phyloP scores from a whole-genome alignment of 2,888 invertebrate genomes.

The Galerucella calmariensis region DNA sequence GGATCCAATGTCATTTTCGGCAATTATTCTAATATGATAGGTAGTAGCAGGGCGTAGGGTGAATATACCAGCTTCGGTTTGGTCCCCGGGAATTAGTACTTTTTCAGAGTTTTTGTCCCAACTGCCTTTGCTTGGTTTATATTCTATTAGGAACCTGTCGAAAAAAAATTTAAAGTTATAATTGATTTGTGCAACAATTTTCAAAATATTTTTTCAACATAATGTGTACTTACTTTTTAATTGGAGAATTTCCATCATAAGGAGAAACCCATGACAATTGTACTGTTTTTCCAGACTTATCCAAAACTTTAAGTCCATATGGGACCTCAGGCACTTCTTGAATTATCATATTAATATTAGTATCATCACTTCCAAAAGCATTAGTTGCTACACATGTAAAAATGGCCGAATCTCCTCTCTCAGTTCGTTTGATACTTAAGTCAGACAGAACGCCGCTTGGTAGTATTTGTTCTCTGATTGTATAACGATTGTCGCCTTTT shows the following conservation, averaged over 20 bases:
- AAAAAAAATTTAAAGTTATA: neutral
- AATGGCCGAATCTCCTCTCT: constrained; percentile 87
- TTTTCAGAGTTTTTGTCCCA: constrained; percentile 89
- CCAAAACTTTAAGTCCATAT: constrained; percentile 86
- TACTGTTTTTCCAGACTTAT: constrained; percentile 90
- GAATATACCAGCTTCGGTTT: constrained; percentile 89
- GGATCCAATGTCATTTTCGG: constrained; percentile 93
- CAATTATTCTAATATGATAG: constrained; percentile 91
- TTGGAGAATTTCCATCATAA: constrained; percentile 91
- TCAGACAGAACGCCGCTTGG: constrained; percentile 89
- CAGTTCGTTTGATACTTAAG: constrained; percentile 88
- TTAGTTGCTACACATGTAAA: constrained; percentile 94
- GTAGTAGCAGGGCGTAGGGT: constrained; percentile 91
- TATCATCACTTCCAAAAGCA: constrained; percentile 93
- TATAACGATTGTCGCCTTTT: constrained; percentile 89
- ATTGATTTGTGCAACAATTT: neutral
- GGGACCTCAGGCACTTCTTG: constrained; percentile 93
- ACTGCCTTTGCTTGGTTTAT: constrained; percentile 84
- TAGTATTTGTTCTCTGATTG: constrained; percentile 87
- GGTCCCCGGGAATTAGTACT: constrained; percentile 89
- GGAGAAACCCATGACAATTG: constrained; percentile 93
- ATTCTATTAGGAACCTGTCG: constrained; percentile 82
- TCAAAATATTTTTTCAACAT: neutral
- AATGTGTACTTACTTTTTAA: constrained; percentile 70
- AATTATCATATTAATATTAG: constrained; percentile 94